These are phyloP conservation scores for Nannoperca obscura DNA, from an alignment of 2,797 vertebrate genomes.

Conservation along the genomic window DNA sequence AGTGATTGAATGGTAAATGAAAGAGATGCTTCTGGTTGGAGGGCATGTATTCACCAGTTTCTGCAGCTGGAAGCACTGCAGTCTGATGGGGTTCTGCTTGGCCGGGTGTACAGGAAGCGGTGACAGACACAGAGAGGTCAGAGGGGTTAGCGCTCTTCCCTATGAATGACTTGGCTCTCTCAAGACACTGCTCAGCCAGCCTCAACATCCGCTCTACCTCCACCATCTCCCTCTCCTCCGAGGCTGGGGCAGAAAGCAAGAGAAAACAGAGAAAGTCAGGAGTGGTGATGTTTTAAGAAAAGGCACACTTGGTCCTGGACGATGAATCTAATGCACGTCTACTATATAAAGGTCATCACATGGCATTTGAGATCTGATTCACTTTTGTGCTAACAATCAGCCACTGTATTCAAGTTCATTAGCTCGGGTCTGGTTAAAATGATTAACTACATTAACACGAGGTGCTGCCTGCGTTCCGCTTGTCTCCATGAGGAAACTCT, in stretches of 20 bases:
- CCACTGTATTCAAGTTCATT: conserved; percentile 42
- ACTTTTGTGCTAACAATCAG: not conserved
- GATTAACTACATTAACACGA: not conserved
- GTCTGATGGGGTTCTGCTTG: conserved; percentile 25
- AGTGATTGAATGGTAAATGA: not conserved
- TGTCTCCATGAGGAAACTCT: not conserved
- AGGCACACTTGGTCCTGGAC: not conserved
- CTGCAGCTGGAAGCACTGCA: not conserved
- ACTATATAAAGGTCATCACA: not conserved
- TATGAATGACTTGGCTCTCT: conserved; percentile 91
- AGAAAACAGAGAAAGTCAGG: not conserved
- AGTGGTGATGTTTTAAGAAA: not conserved
- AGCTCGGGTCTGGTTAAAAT: conserved; percentile 24
- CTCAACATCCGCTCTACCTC: conserved; percentile 94
- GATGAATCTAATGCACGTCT: not conserved
- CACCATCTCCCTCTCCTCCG: conserved; percentile 79
- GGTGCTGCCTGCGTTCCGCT: not conserved
- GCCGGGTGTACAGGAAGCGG: conserved; percentile 13
- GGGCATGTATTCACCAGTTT: conserved; percentile 58
- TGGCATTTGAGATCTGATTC: conserved; percentile 5
- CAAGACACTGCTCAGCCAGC: conserved; percentile 94
- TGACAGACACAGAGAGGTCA: conserved; percentile 14
- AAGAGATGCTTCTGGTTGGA: conserved; percentile 14
- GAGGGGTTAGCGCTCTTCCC: conserved; percentile 63
- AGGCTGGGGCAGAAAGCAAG: conserved; percentile 1